Evolutionary conservation across 2,113 vertebrate species (phyloP), one percentile per base, ranked within the genome.

Genomic region (Corapipo altera): DNA sequence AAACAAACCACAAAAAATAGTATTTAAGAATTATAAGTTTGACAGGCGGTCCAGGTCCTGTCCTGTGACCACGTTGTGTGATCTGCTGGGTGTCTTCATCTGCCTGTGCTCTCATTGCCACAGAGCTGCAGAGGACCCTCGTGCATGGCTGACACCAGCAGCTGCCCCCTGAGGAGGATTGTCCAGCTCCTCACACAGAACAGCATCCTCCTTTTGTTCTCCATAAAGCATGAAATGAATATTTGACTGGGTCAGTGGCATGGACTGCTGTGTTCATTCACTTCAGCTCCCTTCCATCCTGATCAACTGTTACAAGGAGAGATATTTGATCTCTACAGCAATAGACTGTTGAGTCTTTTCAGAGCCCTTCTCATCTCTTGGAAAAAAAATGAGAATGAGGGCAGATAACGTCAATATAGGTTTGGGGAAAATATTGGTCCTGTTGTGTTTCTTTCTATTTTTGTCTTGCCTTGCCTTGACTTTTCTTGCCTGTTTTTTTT

Each of bases 311-410:
- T 67, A 37, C 52, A 52, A 82, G 41, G 23, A 21, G 16, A 32
- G 51, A 64, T 51, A 66, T 21, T 41, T 59, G 35, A 71, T 86
- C 62, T 86, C 62, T 43, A n/a, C 52, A 58, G 37, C 57, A 57
- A 57, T 83, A 39, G 39, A 22, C 27, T 61, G 54, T 58, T 90
- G 24, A 33, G 75, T 51, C 32, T 93, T 90, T 87, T 86, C 51
- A 89, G 70, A 93, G 27, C 48, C 39, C 27, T 87, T 74, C 84
- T 91, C 46, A 57, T 55, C 52, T 75, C 81, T 75, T 78, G 12
- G 39, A 74, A 26, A 81, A 82, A 67, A 10, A 5, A n/a, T 69
- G 58, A 49, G n/a, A 33, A 41, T 83, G 28, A 66, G 32, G 66
- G 59, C 21, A 92, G 67, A 85, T 35, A 84, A 91, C 26, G 41